Evolutionary conservation across 2,888 invertebrate species (phyloP), one percentile per base, ranked within the genome.

Genomic region (Agonopterix alstromeriana): DNA sequence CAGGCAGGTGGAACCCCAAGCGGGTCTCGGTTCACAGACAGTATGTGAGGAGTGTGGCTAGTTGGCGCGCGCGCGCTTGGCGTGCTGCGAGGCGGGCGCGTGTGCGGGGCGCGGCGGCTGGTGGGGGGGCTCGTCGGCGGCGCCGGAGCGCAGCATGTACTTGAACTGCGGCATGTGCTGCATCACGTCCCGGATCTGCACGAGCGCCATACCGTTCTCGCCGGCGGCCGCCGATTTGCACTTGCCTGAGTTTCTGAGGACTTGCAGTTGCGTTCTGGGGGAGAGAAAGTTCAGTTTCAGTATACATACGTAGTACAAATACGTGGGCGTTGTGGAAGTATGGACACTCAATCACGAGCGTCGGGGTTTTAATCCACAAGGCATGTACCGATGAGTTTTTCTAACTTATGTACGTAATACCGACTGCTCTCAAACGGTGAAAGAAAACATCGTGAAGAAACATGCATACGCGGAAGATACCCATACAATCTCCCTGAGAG

Each of bases 101-200:
- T 63, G 67, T 41, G 76, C 65, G 53, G 73, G 75, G 60, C 53
- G 10, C 43, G 50, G 50, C 52, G 66, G 64, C 47, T 41, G 60
- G 56, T 27, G 60, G 56, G 53, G 64, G 35, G 63, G 67, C 53
- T 72, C 83, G 59, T 82, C 82, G 44, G 59, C 63, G 2, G 74
- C 67, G 42, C 81, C 86, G 8, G 90, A 89, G 50, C 91, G 90
- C 82, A 95, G 91, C 94, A 96, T 95, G 88, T 95, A 96, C 73
- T 94, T 94, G 82, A 96, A 88, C 82, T 96, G 96, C 35, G 94
- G 94, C 95, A 95, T 95, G 80, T 92, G 95, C 71, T 93, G 93
- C 86, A 95, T 93, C 55, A 96, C 93, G 85, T 94, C 95, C 54
- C 94, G 92, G 60, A 96, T 94, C 85, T 94, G 94, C 49, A 96